Percentiles rank a stretch among this genome's conserved stretches.
Evolutionary conservation across 2,888 invertebrate species (phyloP).

Genomic region (Scrobipalpa costella): DNA sequence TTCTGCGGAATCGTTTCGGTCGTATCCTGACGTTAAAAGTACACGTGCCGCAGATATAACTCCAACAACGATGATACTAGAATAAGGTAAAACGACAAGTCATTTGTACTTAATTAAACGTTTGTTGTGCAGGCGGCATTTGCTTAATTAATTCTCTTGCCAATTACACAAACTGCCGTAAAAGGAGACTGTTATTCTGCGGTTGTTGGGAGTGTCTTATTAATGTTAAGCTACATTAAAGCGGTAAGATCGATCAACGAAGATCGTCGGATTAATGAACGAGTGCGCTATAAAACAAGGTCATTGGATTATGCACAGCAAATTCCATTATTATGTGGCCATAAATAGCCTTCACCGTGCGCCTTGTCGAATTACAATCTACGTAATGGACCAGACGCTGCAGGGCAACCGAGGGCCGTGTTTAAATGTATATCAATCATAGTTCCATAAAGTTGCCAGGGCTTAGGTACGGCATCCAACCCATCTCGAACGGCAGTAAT

Average conservation of each 20-base stretch:
- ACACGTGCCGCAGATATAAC: background rate
- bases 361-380: conserved; percentile 49
- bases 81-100: conserved; percentile 19
- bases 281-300: conserved; percentile 23
- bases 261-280: conserved; percentile 19
- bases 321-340: conserved; percentile 29
- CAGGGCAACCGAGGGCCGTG: conserved; percentile 40
- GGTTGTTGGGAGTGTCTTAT: background rate
- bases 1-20: conserved; percentile 7
- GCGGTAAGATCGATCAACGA: conserved; percentile 7
- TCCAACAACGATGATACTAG: background rate
- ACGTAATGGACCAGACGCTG: conserved; percentile 46
- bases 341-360: conserved; percentile 38
- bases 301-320: conserved; percentile 22
- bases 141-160: conserved; percentile 24
- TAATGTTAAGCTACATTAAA: background rate
- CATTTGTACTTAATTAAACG: conserved; percentile 27
- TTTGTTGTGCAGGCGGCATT: conserved; percentile 22
- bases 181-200: conserved; percentile 1
- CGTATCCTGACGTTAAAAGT: background rate
- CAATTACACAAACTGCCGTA: conserved; percentile 19
- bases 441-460: conserved; percentile 41
- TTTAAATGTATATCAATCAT: conserved; percentile 46
- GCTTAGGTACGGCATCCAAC: conserved; percentile 35
- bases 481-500: conserved; percentile 28